These are phyloP conservation scores for Agrilus cyanescens DNA, from an alignment of 2,888 invertebrate genomes.

Conservation along the genomic window DNA sequence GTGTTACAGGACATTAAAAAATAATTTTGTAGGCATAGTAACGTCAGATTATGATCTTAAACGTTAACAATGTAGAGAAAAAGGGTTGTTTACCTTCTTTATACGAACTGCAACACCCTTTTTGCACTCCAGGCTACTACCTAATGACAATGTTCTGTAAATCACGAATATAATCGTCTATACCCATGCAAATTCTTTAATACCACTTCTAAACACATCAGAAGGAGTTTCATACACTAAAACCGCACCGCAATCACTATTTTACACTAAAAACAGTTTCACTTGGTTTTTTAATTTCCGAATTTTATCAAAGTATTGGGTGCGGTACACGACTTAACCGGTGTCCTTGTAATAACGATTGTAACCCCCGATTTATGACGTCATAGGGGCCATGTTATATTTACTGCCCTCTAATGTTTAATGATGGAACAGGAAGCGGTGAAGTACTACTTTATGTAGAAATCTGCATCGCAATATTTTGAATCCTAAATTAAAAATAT, in stretches of 20 bases:
- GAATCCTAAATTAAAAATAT: too few species aligned
- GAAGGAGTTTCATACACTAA: slow-evolving; percentile 23
- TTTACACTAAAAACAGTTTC: slow-evolving; percentile 21
- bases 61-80: too few species aligned
- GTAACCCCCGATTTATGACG: slow-evolving; percentile 22
- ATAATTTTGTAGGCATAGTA: too few species aligned
- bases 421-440: too few species aligned
- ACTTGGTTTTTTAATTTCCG: slow-evolving; percentile 16
- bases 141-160: slow-evolving; percentile 27
- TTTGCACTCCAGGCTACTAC: slow-evolving; percentile 26
- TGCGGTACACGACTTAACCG: slow-evolving; percentile 28
- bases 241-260: slow-evolving; percentile 24
- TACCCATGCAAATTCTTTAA: slow-evolving; percentile 33
- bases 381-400: slow-evolving; percentile 10
- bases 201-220: slow-evolving; percentile 30
- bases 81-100: slow-evolving; percentile 21
- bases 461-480: too few species aligned
- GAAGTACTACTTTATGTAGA: too few species aligned
- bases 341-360: slow-evolving; percentile 30
- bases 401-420: neutral
- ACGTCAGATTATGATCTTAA: too few species aligned
- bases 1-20: neutral
- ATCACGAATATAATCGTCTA: slow-evolving; percentile 34
- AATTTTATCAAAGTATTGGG: slow-evolving; percentile 19
- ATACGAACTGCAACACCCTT: slow-evolving; percentile 22